Base-by-base conservation (phyloP, 2,888 invertebrate genomes). In the Dascillus cervinus region DNA sequence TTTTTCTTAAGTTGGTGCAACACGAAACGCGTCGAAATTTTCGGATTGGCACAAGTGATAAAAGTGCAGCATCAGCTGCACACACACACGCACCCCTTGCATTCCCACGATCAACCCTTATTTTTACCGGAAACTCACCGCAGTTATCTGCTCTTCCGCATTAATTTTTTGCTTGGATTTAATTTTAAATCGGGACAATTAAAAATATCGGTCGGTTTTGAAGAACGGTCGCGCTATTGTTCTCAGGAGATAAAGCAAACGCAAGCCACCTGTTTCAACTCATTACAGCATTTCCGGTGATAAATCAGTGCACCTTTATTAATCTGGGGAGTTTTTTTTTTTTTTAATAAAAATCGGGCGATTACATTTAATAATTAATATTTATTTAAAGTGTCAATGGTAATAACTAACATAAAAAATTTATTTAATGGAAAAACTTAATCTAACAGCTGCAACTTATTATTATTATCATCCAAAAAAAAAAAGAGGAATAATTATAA, bases 201-300 rank as follows among this genome's bases (percentile, higher is more conserved):
- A n/a, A n/a, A n/a, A n/a, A n/a, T n/a, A n/a, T n/a, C n/a, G n/a
- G n/a, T n/a, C n/a, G n/a, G n/a, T n/a, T n/a, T n/a, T n/a, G n/a
- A n/a, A n/a, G n/a, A n/a, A n/a, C 11, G 21, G 28, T 26, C 34
- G 13, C 39, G 25, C 37, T 45, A 49, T 49, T 50, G 47, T 51
- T 51, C 48, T 44, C 44, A 46, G 33, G 46, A 39, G 39, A n/a
- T n/a, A n/a, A n/a, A n/a, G n/a, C n/a, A n/a, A 13, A 45, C 53
- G 53, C 42, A 46, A 44, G 53, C 61, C 62, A 62, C 62, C 62
- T 62, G 62, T 62, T 61, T 53, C 47, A 54, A 48, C 52, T 59
- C 59, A 61, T 63, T 61, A 60, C 56, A 40, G 42, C 50, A 50
- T 54, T 61, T 63, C 63, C 63, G 55, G 59, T 50, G 57, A 62